phyloP scores from a whole-genome alignment of 2,888 invertebrate genomes.

The Drosophila phalerata region DNA sequence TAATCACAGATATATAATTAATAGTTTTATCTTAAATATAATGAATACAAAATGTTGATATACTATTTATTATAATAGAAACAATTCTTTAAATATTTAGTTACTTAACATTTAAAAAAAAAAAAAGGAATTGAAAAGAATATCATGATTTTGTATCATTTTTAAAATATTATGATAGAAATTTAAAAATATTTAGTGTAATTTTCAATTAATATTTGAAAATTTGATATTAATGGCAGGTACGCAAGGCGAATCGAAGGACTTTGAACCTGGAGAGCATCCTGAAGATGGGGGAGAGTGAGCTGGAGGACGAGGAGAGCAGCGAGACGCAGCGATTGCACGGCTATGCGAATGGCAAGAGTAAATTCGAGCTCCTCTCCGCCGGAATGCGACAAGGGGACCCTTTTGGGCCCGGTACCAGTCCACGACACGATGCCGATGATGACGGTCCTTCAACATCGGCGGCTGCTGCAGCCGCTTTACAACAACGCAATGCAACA shows the following conservation, averaged over 20 bases:
- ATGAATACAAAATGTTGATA: no score
- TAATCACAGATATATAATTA: no score
- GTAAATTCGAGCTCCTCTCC: constrained; percentile 79
- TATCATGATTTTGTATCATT: no score
- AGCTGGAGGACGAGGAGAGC: constrained; percentile 85
- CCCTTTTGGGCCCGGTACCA: neutral
- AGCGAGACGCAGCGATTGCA: constrained; percentile 60
- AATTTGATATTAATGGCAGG: constrained; percentile 19
- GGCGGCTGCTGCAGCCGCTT: constrained; percentile 50
- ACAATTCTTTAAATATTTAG: no score
- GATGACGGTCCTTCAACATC: constrained; percentile 50
- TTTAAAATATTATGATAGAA: neutral
- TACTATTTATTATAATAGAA: no score
- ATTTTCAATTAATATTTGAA: neutral
- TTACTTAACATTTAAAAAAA: no score
- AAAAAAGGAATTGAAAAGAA: no score
- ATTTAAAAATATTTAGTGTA: neutral
- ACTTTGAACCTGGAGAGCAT: constrained; percentile 84
- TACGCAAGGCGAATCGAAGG: constrained; percentile 79
- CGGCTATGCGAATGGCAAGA: constrained; percentile 29
- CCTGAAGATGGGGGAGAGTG: constrained; percentile 85
- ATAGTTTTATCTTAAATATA: no score
- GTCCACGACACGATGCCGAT: neutral
- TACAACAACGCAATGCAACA: constrained; percentile 34
- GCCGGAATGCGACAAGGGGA: constrained; percentile 40